Percentiles rank a stretch among this genome's conserved stretches.
phyloP scores from a whole-genome alignment of 2,888 invertebrate species.

The Synergus umbraculus region DNA sequence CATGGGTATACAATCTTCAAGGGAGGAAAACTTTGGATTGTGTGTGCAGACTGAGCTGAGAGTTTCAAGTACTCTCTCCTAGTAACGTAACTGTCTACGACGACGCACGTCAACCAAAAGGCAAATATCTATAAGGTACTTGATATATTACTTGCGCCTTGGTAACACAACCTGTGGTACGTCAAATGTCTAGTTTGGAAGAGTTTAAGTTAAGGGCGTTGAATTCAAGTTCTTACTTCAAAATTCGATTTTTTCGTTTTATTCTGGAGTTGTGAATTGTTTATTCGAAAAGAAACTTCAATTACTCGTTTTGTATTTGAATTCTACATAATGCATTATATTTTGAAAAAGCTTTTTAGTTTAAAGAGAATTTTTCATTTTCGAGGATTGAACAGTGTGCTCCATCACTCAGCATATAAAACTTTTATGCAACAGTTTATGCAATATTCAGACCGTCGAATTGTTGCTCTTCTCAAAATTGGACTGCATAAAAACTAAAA shows the following conservation, averaged over 20 bases:
- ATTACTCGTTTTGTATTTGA: not conserved
- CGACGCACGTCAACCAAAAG: constrained; percentile 27
- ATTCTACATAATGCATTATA: not conserved
- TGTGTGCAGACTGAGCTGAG: constrained; percentile 23
- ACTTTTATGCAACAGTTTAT: not conserved
- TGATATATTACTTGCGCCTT: constrained; percentile 33
- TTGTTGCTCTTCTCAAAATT: not conserved
- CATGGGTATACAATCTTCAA: not conserved
- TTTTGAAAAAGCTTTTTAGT: not conserved
- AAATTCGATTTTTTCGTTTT: no score
- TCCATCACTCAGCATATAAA: not conserved
- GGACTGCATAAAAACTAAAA: not conserved
- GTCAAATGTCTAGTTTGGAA: not conserved
- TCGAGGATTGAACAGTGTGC: not conserved
- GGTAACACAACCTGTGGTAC: constrained; percentile 29
- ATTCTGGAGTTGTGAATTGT: not conserved
- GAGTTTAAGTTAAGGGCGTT: no score
- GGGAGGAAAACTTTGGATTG: constrained; percentile 22
- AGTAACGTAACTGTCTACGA: constrained; percentile 5
- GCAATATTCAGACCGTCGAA: not conserved
- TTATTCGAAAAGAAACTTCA: not conserved
- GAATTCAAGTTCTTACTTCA: no score
- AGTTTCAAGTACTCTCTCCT: constrained; percentile 17
- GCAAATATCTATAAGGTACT: constrained; percentile 36
- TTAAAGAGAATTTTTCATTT: not conserved